A percentile compares a stretch with the other conserved stretches of the same genome.
These are phyloP conservation scores for Apoda limacodes DNA, from an alignment of 2,888 invertebrate species.

Conservation along the genomic window DNA sequence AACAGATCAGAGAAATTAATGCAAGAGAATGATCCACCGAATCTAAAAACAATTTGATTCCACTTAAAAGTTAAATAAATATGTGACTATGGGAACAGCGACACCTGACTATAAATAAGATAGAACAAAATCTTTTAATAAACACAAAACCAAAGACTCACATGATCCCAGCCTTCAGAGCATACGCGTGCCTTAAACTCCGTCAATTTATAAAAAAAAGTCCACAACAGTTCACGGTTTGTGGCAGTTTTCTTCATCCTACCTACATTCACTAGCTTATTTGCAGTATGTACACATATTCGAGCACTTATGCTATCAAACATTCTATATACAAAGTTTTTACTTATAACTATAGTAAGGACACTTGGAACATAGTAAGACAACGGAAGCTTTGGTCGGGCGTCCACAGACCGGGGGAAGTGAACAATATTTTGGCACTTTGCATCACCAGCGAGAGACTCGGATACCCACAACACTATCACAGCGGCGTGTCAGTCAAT, in stretches of 20 bases:
- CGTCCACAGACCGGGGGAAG: constrained; percentile 17
- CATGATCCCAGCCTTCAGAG: constrained; percentile 17
- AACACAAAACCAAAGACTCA: constrained; percentile 36
- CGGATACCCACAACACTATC: not conserved
- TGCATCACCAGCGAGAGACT: constrained; percentile 6
- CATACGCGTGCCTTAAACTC: no score
- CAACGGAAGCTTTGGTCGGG: constrained; percentile 29
- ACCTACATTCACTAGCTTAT: constrained; percentile 33
- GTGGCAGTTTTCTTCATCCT: constrained; percentile 26
- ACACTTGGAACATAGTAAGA: constrained; percentile 47
- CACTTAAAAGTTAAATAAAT: no score
- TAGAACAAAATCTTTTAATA: no score
- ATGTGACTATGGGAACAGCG: no score
- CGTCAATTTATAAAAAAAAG: no score
- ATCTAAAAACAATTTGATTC: no score
- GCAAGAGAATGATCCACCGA: no score
- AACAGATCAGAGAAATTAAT: no score
- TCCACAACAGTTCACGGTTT: no score
- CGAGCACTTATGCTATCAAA: constrained; percentile 30
- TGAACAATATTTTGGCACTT: constrained; percentile 23
- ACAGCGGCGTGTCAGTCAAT: constrained; percentile 77
- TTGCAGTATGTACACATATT: constrained; percentile 41
- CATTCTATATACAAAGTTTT: constrained; percentile 20
- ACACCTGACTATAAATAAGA: no score
- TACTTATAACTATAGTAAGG: constrained; percentile 50